Conservation (phyloP, 1,140 invertebrate species). For the Drosophila littoralis region DNA sequence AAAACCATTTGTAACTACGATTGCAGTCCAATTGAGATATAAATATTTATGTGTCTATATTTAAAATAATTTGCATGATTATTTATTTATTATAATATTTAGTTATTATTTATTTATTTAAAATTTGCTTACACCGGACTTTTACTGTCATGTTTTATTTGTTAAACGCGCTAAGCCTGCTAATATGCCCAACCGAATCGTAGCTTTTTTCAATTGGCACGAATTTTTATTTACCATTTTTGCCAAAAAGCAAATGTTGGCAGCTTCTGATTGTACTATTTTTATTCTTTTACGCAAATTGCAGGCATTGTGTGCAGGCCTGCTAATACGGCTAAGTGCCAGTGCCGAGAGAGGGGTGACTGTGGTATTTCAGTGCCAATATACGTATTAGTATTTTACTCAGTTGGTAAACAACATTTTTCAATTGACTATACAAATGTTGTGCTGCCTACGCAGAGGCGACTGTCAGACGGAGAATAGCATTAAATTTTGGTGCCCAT, state of each 20-base stretch:
- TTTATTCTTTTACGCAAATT: slow-evolving; percentile 78
- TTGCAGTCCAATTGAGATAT: no score
- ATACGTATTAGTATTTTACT: slow-evolving; percentile 39
- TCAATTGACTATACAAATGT: slow-evolving; percentile 42
- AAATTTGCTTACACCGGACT: not conserved
- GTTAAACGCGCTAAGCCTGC: no score
- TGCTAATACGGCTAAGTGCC: slow-evolving; percentile 67
- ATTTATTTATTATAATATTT: no score
- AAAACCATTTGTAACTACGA: no score
- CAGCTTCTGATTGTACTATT: slow-evolving; percentile 48
- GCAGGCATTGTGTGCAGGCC: slow-evolving; percentile 28
- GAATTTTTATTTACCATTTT: slow-evolving; percentile 73
- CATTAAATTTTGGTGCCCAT: slow-evolving; percentile 29
- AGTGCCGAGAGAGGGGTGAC: not conserved
- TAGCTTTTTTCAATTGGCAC: slow-evolving; percentile 49
- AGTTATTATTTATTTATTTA: not conserved
- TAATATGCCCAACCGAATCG: slow-evolving; percentile 13
- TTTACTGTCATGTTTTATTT: no score
- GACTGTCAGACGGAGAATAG: slow-evolving; percentile 14
- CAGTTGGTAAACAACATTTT: slow-evolving; percentile 71
- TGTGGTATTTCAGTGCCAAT: slow-evolving; percentile 23
- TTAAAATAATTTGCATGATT: no score
- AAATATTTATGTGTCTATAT: no score
- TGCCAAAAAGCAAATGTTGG: slow-evolving; percentile 42
- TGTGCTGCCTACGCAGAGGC: slow-evolving; percentile 5